Conservation (phyloP, 2,797 vertebrate genomes). For the Ataeniobius toweri region DNA sequence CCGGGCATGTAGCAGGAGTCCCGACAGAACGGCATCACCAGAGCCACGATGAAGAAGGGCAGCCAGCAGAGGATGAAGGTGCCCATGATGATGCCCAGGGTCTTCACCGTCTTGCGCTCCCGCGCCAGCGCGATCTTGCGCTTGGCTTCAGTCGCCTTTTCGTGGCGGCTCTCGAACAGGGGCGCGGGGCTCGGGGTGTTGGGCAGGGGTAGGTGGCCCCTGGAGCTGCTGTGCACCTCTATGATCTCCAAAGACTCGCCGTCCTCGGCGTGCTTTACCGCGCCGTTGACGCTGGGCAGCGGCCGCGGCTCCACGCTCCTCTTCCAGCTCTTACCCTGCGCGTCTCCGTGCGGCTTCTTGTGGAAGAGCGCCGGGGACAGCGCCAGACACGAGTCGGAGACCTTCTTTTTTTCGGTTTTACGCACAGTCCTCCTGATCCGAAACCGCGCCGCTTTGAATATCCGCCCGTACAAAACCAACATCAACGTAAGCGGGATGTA, state of each 20-base stretch:
- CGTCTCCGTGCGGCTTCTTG: constrained; percentile 81
- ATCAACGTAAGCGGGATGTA: constrained; percentile 93
- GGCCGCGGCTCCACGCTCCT: constrained; percentile 82
- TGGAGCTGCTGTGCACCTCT: constrained; percentile 86
- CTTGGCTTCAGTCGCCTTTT: constrained; percentile 89
- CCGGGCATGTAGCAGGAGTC: constrained; percentile 89
- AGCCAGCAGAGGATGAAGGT: constrained; percentile 98
- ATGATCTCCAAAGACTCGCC: constrained; percentile 90
- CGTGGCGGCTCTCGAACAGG: constrained; percentile 85
- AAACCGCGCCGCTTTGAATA: constrained; percentile 95
- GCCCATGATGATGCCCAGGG: constrained; percentile 97
- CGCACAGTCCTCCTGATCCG: constrained; percentile 92
- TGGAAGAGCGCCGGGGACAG: constrained; percentile 79
- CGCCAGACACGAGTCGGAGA: constrained; percentile 75
- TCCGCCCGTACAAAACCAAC: constrained; percentile 94
- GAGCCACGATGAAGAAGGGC: constrained; percentile 95
- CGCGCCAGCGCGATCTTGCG: constrained; percentile 93
- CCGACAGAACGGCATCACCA: constrained; percentile 92
- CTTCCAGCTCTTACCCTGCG: constrained; percentile 82
- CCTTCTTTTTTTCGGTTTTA: constrained; percentile 82
- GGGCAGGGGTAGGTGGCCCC: constrained; percentile 83
- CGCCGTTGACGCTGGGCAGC: constrained; percentile 82
- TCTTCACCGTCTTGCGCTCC: constrained; percentile 97
- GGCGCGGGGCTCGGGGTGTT: constrained; percentile 73
- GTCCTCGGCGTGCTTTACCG: constrained; percentile 84